Conservation (phyloP, 2,888 invertebrate species). For the Mongoloraphidia duomilia region DNA sequence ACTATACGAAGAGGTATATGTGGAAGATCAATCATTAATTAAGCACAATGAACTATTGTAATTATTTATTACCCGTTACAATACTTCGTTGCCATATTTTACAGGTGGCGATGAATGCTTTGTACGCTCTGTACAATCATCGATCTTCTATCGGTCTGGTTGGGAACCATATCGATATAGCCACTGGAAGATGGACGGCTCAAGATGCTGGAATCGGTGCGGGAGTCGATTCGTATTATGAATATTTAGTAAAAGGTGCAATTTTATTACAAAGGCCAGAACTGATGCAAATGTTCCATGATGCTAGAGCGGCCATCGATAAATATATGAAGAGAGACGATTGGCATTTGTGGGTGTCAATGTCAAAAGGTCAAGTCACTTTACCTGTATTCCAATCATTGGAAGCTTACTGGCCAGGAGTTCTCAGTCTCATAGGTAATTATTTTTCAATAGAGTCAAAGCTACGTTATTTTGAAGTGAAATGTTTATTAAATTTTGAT, state of each 20-base stretch:
- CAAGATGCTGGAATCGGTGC: constrained; percentile 95
- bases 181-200: constrained; percentile 93
- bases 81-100: constrained; percentile 9
- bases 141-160: constrained; percentile 77
- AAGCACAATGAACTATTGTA: neutral
- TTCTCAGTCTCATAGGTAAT: constrained; percentile 65
- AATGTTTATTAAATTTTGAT: neutral
- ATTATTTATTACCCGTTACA: neutral
- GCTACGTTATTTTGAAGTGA: too few species aligned
- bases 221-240: constrained; percentile 95
- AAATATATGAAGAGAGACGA: constrained; percentile 84
- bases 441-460: too few species aligned
- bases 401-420: constrained; percentile 97
- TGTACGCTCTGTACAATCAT: constrained; percentile 75
- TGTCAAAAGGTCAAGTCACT: constrained; percentile 90
- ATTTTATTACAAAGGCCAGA: constrained; percentile 81
- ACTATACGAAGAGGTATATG: constrained; percentile 71
- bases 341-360: constrained; percentile 99
- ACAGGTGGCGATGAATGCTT: constrained; percentile 77
- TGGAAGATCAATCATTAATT: constrained; percentile 14
- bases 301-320: constrained; percentile 61
- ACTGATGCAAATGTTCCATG: constrained; percentile 80
- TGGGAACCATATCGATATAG: constrained; percentile 94
- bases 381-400: constrained; percentile 96
- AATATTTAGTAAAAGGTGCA: constrained; percentile 94